These are phyloP conservation scores for Athalia rosae DNA, from an alignment of 2,888 invertebrate species.

Conservation along the genomic window DNA sequence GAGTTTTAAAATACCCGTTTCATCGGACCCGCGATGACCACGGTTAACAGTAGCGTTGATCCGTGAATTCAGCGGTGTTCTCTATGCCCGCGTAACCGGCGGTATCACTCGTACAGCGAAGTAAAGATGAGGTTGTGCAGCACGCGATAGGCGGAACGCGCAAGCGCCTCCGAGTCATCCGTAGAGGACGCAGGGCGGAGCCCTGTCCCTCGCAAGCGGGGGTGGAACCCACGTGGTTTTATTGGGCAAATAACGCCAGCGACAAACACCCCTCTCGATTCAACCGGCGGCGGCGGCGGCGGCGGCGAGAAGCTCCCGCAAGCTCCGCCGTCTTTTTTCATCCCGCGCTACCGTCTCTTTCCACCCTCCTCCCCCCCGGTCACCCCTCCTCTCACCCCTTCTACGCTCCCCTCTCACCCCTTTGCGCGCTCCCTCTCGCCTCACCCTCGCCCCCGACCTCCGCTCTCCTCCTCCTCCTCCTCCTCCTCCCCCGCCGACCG, in stretches of 20 bases:
- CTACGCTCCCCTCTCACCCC: slow-evolving; percentile 28
- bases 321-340: slow-evolving; percentile 32
- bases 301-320: no score
- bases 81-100: slow-evolving; percentile 32
- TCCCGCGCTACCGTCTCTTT: slow-evolving; percentile 10
- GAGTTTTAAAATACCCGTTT: slow-evolving; percentile 33
- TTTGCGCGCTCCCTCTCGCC: slow-evolving; percentile 21
- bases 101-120: slow-evolving; percentile 18
- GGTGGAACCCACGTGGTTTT: slow-evolving; percentile 69
- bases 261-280: slow-evolving; percentile 66
- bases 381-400: background rate
- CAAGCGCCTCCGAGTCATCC: slow-evolving; percentile 46
- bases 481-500: slow-evolving; percentile 37
- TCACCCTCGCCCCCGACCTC: background rate
- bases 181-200: slow-evolving; percentile 38
- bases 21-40: slow-evolving; percentile 31
- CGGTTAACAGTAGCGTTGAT: slow-evolving; percentile 16
- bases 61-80: slow-evolving; percentile 36
- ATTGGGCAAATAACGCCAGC: slow-evolving; percentile 71
- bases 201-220: slow-evolving; percentile 51
- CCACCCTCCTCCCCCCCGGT: slow-evolving; percentile 14
- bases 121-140: slow-evolving; percentile 44
- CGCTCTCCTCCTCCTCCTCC: slow-evolving; percentile 11
- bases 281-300: no score
- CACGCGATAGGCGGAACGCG: slow-evolving; percentile 51